A percentile compares a stretch with the other conserved stretches of the same genome.
phyloP scores from a whole-genome alignment of 2,888 invertebrate genomes.

The Nezara viridula region DNA sequence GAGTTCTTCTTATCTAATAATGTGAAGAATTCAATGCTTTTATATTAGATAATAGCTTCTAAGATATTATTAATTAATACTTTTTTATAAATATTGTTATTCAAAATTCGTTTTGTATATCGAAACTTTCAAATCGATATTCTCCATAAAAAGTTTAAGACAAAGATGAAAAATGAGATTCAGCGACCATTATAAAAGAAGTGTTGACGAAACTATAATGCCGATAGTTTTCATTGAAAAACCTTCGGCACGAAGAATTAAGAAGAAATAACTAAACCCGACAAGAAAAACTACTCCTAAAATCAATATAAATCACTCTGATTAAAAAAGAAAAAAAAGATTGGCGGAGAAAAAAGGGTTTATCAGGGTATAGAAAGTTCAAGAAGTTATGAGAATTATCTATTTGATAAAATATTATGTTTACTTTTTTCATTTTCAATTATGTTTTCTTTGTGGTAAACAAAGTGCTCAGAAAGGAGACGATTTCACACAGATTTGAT shows the following conservation, averaged over 20 bases:
- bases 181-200: not conserved
- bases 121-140: not conserved
- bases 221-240: not conserved
- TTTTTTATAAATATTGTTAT: not conserved
- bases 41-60: not conserved
- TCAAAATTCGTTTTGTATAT: not conserved
- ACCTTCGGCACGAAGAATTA: not conserved
- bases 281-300: not conserved
- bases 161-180: not conserved
- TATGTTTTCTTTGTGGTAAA: not conserved
- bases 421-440: not conserved
- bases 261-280: not conserved
- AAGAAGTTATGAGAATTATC: not conserved
- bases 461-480: no score
- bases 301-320: not conserved
- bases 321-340: not conserved
- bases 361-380: not conserved
- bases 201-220: constrained; percentile 12
- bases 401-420: not conserved
- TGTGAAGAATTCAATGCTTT: no score
- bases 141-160: not conserved
- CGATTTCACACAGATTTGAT: no score
- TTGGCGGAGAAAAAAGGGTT: not conserved
- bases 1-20: not conserved
- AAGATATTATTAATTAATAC: not conserved